Evolutionary conservation across 2,888 invertebrate species (phyloP), one percentile per base, ranked within the genome.

Genomic region (Orthosia incerta): DNA sequence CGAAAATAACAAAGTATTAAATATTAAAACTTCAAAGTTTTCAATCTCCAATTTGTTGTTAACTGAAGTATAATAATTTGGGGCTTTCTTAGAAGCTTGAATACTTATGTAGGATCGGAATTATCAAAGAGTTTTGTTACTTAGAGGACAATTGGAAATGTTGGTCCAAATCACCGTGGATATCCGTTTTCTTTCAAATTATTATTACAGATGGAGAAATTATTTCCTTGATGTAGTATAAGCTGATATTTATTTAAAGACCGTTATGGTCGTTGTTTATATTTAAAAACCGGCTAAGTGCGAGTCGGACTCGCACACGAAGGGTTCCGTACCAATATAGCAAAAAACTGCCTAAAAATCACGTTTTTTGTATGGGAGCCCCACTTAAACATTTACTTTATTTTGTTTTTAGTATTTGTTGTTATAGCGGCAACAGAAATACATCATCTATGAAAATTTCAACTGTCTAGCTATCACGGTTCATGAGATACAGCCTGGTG

Each of bases 51-150:
- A 60, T 73, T 76, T 68, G 68, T 62, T 76, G 65, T 56, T 57
- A 77, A 79, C 65, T 76, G 75, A 68, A 82, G 82, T 68, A 64
- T 76, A 66, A 78, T 78, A 78, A 83, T 86, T 81, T 76, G 46
- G 68, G 62, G 39, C 50, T 26, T 31, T 68, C 73, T 76, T 56
- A 56, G 48, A 64, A 57, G 71, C 76, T 80, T 82, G 69, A 76
- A 82, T 69, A 72, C 79, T 82, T 82, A 23, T 56, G 48, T 66
- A 63, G 26, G 53, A 74, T 61, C 16, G 55, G 63, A 76, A 73
- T 78, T 75, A 79, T 71, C 66, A 74, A 74, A 82, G 82, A 77
- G 74, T 79, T 82, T 74, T 57, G 39, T 61, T 82, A 80, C 81
- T 85, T 79, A 46, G 5, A 61, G 48, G 53, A 71, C 16, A 48